Base-by-base conservation (phyloP, 2,888 invertebrate genomes). In the Charanyca ferruginea region DNA sequence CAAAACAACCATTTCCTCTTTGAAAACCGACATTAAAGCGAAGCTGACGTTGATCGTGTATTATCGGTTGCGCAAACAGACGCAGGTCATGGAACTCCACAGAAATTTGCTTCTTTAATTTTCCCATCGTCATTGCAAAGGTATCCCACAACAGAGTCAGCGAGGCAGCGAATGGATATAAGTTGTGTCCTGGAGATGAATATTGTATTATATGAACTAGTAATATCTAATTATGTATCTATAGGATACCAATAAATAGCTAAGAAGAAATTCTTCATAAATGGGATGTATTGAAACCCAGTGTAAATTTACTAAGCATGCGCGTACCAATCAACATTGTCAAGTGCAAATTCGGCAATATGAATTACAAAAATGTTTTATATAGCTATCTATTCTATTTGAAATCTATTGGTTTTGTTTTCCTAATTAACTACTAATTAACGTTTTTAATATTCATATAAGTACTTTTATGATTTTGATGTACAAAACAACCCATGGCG, bases 131-230 rank as follows among this genome's bases (percentile, higher is more conserved):
- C 84, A 96, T 93, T 0, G 96, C 96, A 9, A 97, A 85, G 0
- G 97, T 97, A 83, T 97, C 97, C 97, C 97, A 98, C 1, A 96
- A 97, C 13, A 97, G 90, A 25, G 94, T 89, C 76, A 98, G 90
- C 79, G 97, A 97, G 38, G 97, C 97, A 0, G 98, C 97, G 9
- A 98, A 98, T 3, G 98, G 98, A 69, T 97, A 96, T 6, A 97
- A 86, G 58, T 96, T 96, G 61, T 97, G 95, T 0, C 96, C 97
- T 94, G 68, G 2, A 79, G 73, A 23, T 3, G 13, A 2, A 20
- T 20, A 2, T 47, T 3, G 4, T 32, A 16, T 32, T 55, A 35
- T 35, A 3, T 13, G 7, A 28, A 28, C 3, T 28, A 28, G 28
- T 28, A 28, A 28, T 38, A 38, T 4, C 16, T 16, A 4, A 1